A percentile compares a stretch with the other conserved stretches of the same genome.
Evolutionary conservation across 2,113 vertebrate species (phyloP).

Genomic region (Parus major): DNA sequence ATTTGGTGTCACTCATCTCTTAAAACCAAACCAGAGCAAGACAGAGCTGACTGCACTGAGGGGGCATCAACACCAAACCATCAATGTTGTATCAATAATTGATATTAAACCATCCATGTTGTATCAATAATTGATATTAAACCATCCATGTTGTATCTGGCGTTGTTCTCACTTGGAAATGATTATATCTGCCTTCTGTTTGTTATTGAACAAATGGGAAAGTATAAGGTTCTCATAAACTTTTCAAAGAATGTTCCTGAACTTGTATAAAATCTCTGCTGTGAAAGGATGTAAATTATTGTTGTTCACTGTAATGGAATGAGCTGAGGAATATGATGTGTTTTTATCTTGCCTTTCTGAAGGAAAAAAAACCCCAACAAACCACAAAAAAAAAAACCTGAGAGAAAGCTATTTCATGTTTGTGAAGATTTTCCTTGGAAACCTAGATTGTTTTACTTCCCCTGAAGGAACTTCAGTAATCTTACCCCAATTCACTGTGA

Average conservation of each 20-base stretch:
- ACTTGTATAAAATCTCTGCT: not conserved
- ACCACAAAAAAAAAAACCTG: not conserved
- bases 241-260: not conserved
- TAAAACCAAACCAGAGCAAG: not conserved
- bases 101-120: not conserved
- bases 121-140: not conserved
- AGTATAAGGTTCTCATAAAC: not conserved
- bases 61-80: fast-evolving
- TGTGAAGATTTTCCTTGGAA: not conserved
- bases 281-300: not conserved
- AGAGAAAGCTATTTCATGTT: not conserved
- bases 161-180: not conserved
- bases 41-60: not conserved
- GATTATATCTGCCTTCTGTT: not conserved
- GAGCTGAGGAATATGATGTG: not conserved
- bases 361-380: fast-evolving
- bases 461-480: not conserved
- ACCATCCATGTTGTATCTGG: not conserved
- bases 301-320: not conserved
- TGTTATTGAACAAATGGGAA: not conserved
- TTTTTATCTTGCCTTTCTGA: not conserved
- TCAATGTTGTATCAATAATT: not conserved
- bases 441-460: not conserved
- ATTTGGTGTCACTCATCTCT: not conserved
- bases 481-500: not conserved